Conservation (phyloP, 2,888 invertebrate species). For the Eilema depressum region DNA sequence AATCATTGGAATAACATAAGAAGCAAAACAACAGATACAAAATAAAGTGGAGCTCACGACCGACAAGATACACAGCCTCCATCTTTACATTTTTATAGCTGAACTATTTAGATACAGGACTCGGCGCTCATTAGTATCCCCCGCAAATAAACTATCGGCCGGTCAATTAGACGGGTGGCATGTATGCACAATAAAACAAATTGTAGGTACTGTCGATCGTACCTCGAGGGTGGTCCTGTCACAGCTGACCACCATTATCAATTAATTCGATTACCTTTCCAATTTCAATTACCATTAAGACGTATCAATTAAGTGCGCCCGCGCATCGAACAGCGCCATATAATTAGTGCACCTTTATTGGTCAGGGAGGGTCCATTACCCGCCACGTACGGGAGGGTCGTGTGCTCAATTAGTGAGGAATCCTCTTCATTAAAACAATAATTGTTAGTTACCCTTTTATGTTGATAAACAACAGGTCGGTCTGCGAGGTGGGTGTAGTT, state of each 20-base stretch:
- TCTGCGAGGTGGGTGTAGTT: not conserved
- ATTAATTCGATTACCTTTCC: constrained; percentile 23
- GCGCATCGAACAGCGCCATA: constrained; percentile 5
- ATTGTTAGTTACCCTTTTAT: constrained; percentile 1
- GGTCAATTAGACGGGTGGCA: not conserved
- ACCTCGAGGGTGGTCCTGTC: not conserved
- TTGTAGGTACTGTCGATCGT: not conserved
- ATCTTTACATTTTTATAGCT: not conserved
- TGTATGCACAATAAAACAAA: not conserved
- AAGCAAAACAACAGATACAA: not conserved
- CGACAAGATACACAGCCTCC: not conserved
- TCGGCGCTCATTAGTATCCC: not conserved
- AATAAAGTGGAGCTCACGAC: not conserved
- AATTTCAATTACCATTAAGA: constrained; percentile 13
- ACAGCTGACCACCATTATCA: constrained; percentile 14
- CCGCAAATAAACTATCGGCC: not conserved
- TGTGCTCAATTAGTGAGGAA: constrained; percentile 5
- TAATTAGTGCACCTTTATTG: constrained; percentile 13
- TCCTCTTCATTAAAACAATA: not conserved
- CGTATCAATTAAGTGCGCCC: constrained; percentile 22
- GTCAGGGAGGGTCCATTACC: not conserved
- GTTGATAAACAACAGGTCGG: not conserved
- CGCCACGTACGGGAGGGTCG: not conserved
- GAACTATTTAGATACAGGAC: constrained; percentile 1
- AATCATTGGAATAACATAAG: not conserved